Conservation (phyloP, 2,797 vertebrate genomes). For the Mus minutoides region DNA sequence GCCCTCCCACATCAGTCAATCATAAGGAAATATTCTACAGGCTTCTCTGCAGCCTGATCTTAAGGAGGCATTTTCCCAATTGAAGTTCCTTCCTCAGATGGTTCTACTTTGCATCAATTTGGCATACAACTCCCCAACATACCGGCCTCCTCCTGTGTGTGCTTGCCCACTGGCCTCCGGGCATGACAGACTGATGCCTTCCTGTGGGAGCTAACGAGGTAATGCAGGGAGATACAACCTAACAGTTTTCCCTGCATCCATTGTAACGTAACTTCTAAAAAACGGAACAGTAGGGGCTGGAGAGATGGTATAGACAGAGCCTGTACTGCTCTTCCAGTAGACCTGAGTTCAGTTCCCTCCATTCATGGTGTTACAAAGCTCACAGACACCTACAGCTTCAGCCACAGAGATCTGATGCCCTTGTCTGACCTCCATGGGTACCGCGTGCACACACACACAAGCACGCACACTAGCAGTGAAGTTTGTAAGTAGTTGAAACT, state of each 20-base stretch:
- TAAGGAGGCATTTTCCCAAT: too few relatives aligned
- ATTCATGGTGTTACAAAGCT: background rate
- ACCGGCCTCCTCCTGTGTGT: background rate
- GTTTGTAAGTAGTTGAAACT: background rate
- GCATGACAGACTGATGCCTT: background rate
- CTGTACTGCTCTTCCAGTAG: background rate
- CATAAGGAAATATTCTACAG: background rate
- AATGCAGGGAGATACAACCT: background rate
- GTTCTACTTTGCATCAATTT: background rate
- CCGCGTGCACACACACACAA: rapidly evolving
- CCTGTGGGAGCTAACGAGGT: too few relatives aligned
- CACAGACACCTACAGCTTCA: background rate
- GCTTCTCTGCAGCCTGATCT: background rate
- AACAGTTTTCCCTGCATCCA: background rate
- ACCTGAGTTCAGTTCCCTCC: background rate
- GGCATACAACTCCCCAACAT: too few relatives aligned
- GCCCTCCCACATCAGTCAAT: background rate
- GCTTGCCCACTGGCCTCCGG: background rate
- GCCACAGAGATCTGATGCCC: background rate
- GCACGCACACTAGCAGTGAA: background rate
- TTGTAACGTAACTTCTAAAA: background rate
- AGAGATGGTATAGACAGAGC: background rate
- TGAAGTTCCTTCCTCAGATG: background rate
- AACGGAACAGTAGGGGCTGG: background rate
- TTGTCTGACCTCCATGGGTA: background rate